A percentile compares a stretch with the other conserved stretches of the same genome.
These are phyloP conservation scores for Phalacrocorax brasilianus DNA, from an alignment of 2,113 vertebrate genomes.

Conservation along the genomic window DNA sequence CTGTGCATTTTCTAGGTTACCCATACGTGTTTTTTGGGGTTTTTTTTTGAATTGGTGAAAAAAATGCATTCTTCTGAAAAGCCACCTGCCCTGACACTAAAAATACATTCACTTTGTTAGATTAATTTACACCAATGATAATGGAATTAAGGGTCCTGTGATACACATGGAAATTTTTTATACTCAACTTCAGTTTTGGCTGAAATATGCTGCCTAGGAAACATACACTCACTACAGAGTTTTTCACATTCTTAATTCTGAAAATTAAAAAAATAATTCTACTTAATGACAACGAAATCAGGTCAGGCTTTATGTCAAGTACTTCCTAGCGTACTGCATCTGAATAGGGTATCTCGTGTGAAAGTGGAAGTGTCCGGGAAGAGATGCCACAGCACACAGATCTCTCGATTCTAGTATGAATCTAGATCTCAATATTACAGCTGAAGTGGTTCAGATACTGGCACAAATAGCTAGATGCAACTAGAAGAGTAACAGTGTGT, in stretches of 20 bases:
- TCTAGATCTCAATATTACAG: not conserved
- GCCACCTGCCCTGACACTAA: not conserved
- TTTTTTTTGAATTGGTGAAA: not conserved
- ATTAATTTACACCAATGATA: not conserved
- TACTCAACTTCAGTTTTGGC: not conserved
- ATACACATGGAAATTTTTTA: not conserved
- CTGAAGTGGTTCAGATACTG: not conserved
- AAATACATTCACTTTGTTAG: not conserved
- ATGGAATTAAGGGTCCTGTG: not conserved
- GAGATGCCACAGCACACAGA: not conserved
- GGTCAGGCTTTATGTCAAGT: not conserved
- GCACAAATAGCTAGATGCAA: not conserved
- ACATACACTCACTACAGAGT: not conserved
- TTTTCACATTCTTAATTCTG: not conserved
- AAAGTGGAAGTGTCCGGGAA: not conserved
- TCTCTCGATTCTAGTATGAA: not conserved
- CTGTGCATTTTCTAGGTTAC: not conserved
- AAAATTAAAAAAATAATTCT: not conserved
- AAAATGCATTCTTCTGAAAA: not conserved
- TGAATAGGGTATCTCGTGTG: not conserved
- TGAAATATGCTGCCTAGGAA: not conserved
- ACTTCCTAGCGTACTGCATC: not conserved
- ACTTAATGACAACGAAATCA: not conserved
- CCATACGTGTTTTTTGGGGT: accelerated
- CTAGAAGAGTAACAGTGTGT: not conserved